Evolutionary conservation across 2,888 invertebrate genomes (phyloP), one percentile per base, ranked within the genome.

Genomic region (Sipha maydis): DNA sequence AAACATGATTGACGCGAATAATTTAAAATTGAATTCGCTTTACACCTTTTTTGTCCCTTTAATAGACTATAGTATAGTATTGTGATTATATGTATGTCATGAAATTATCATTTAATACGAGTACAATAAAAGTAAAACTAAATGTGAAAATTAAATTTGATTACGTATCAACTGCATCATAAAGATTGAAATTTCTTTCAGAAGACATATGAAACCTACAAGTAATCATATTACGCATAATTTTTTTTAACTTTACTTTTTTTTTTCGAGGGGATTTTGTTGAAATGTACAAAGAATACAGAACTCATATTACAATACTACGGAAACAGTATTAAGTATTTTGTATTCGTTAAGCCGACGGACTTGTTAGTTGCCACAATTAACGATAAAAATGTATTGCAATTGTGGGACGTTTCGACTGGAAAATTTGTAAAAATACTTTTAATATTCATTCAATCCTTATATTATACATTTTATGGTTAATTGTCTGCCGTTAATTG

Each of bases 381-480:
- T 34, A 76, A 88, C 41, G 76, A 76, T 1, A 48, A 61, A 41
- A 75, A 88, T 19, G 19, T 76, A 17, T 31, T 88, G 31, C 80
- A 82, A 88, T 19, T 76, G 41, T 88, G 88, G 88, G 75, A 88
- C 8, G 75, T 67, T n/a, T 41, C 48, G 11, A 88, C 88, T 4
- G 88, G 88, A 75, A 25, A 61, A 75, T 75, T 82, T 9, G 88
- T 88, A 79, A 88, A 41, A 48, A 71, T 8, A 75, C 56, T 73
- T 76, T 67, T 28, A 67, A 84, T 76, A 67, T 38, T 21, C 41
- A 21, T 67, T 41, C 34, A 38, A 38, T 9, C 4, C n/a, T 4
- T 25, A 61, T 14, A 48, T 14, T 14, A 21, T 25, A 61, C 25
- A 21, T 5, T 25, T 14, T 21, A 25, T 61, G 7, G 21, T 61